Base-by-base conservation (phyloP, 2,888 invertebrate species). In the Cataglyphis albicans region DNA sequence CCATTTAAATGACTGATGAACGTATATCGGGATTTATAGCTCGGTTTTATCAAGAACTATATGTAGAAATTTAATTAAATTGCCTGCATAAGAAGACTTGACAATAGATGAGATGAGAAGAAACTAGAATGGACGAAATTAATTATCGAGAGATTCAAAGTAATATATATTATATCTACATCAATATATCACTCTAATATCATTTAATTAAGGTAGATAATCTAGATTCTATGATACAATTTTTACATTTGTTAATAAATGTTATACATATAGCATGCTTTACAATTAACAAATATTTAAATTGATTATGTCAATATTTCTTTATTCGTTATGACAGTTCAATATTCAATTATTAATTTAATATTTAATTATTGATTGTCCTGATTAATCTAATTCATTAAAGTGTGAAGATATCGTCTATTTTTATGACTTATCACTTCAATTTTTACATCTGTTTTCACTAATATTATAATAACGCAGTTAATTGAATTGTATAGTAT, bases 401-500 rank as follows among this genome's bases (percentile, higher is more conserved):
- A 41, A 41, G 41, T 41, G 29, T 10, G 35, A 73, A 41, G 12
- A 29, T 52, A 52, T 57, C 32, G 1, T 41, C 4, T 2, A 25
- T n/a, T 61, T 74, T 32, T n/a, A 9, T 12, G 4, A 63, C 15
- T 73, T 61, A 44, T 41, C 12, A 29, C 18, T 3, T 15, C 5
- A 3, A 63, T 44, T 63, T 44, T 32, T 9, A 63, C 1, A 3
- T 32, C 29, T 32, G 10, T 38, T 55, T 57, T 72, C 18, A 0
- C 6, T 29, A 59, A 7, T 29, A 12, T 10, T 72, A 38, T 72
- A 57, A n/a, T 6, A 38, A 38, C 25, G 12, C 15, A 52, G 38
- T 67, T 18, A 9, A 21, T 63, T 52, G 32, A 67, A 38, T 12
- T 29, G 10, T 55, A 74, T 75, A 67, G 55, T 25, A 25, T n/a